Evolutionary conservation across 2,797 vertebrate species (phyloP).

Genomic region (Acipenser oxyrinchus): DNA sequence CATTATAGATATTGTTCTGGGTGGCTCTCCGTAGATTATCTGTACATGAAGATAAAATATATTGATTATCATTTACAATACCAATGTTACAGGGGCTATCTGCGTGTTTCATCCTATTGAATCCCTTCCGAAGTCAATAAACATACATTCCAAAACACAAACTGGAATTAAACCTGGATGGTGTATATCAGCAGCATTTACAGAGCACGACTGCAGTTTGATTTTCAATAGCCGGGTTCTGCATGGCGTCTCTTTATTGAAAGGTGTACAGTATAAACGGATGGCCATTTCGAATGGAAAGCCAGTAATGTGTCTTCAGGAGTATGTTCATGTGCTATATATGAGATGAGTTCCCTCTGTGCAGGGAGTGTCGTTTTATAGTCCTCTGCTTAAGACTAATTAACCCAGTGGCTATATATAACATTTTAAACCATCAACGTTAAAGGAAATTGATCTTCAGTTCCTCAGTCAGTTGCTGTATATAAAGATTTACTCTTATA

Average conservation of each 20-base stretch:
- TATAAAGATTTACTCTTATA: no score
- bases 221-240: constrained; percentile 32
- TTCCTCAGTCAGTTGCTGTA: no score
- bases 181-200: constrained; percentile 22
- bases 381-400: constrained; percentile 40
- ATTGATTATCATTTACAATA: no score
- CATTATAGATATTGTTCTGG: no score
- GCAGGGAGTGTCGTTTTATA: constrained; percentile 17
- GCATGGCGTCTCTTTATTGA: constrained; percentile 7
- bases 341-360: background rate
- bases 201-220: constrained; percentile 31
- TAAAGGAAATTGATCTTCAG: no score
- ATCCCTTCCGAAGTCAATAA: no score
- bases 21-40: no score
- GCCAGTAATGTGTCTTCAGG: constrained; percentile 30
- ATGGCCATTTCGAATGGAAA: constrained; percentile 29
- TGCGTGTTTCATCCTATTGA: no score
- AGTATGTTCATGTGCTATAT: constrained; percentile 20
- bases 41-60: no score
- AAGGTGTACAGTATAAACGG: constrained; percentile 12
- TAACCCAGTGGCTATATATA: constrained; percentile 24
- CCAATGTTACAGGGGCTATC: no score
- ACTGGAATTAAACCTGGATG: constrained; percentile 8
- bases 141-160: no score
- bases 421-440: no score